Base-by-base conservation (phyloP, 2,113 vertebrate genomes). In the Gobio gobio region DNA sequence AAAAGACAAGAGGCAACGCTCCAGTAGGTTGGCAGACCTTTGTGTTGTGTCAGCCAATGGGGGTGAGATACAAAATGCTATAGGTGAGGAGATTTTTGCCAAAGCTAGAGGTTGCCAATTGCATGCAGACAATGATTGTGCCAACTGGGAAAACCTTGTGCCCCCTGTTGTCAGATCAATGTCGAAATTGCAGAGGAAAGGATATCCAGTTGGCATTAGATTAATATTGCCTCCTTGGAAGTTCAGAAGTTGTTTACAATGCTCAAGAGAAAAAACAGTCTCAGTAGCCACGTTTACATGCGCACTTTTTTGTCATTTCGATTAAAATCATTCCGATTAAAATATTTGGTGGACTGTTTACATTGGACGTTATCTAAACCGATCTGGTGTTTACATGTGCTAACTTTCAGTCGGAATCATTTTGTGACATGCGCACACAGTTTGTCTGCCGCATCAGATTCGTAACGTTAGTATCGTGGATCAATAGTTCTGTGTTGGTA, bases 31-130 rank as follows among this genome's bases (percentile, higher is more conserved):
- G 77, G 76, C 84, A 85, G 77, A 72, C 84, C 51, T 79, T 40
- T 61, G n/a, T 79, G 54, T 85, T 85, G 40, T 61, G 51, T 61
- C 63, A 70, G 63, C 64, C 64, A 79, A 56, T 79, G 40, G 61
- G 66, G 61, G 40, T 58, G 51, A 59, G 33, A 72, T 64, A n/a
- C 83, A 85, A 78, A 85, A 79, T 72, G 63, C 63, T 79, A 72
- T 36, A 59, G 36, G 73, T 84, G 59, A 84, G 43, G 47, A 78
- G 10, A 79, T 45, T 66, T 79, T 79, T 79, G 63, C 40, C 84
- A 85, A 49, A 51, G 76, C 77, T 45, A 8, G 45, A 49, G 49
- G 51, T 36, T 79, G 64, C 45, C 83, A 78, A 85, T 20, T 85
- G 16, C 61, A 64, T 51, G 8, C 29, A 73, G 29, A n/a, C 58